A percentile compares a stretch with the other conserved stretches of the same genome.
Conservation (phyloP, 2,888 invertebrate species). For the Leptinotarsa peninsularis region DNA sequence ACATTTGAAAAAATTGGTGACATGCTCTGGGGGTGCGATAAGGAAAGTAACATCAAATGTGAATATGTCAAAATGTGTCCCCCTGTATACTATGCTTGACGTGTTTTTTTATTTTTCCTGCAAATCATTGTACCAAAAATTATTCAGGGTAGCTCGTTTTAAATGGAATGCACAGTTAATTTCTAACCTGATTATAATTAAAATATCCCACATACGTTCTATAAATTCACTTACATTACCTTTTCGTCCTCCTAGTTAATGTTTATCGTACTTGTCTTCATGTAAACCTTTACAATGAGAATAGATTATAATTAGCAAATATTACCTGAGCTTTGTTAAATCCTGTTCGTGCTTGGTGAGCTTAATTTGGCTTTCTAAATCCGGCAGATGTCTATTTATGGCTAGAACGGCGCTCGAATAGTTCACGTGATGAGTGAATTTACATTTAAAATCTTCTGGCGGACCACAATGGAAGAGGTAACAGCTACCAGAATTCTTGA, state of each 20-base stretch:
- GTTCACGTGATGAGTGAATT: conserved; percentile 89
- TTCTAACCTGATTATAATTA: neutral
- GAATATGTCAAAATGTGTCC: too few relatives aligned
- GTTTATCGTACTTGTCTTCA: neutral
- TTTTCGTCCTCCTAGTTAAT: neutral
- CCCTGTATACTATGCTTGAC: too few relatives aligned
- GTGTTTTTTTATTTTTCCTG: too few relatives aligned
- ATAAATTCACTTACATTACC: neutral
- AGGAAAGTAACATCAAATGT: too few relatives aligned
- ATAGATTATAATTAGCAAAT: conserved; percentile 23
- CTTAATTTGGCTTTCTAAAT: conserved; percentile 79
- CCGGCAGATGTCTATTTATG: conserved; percentile 73
- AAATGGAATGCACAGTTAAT: too few relatives aligned
- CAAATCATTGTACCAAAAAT: too few relatives aligned
- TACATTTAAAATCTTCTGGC: conserved; percentile 91
- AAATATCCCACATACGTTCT: neutral
- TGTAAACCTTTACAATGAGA: neutral
- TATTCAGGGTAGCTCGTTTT: too few relatives aligned
- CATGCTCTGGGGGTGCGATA: too few relatives aligned
- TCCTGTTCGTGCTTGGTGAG: conserved; percentile 81
- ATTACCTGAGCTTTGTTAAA: conserved; percentile 76
- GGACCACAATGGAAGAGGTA: conserved; percentile 93
- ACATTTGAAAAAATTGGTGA: too few relatives aligned
- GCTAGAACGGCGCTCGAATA: conserved; percentile 89
- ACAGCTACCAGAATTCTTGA: conserved; percentile 86